These are phyloP conservation scores for Desoria tigrina DNA, from an alignment of 2,888 invertebrate genomes.

Conservation along the genomic window DNA sequence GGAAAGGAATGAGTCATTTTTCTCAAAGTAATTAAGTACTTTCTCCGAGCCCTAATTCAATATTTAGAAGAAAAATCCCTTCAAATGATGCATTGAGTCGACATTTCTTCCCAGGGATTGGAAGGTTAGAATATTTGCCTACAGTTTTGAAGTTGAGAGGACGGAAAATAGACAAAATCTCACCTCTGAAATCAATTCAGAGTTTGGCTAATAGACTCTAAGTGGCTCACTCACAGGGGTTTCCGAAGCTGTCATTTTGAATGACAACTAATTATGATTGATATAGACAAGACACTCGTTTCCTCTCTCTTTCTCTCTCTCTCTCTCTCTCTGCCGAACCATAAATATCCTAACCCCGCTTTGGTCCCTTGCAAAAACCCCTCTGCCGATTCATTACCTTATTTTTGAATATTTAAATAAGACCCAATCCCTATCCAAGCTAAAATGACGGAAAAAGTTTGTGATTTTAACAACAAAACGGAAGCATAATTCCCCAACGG, in stretches of 20 bases:
- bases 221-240: constrained; percentile 6
- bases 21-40: too few relatives aligned
- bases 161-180: neutral
- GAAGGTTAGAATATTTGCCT: neutral
- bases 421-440: too few relatives aligned
- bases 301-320: constrained; percentile 19
- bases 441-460: too few relatives aligned
- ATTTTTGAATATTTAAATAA: too few relatives aligned
- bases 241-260: constrained; percentile 43
- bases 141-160: neutral
- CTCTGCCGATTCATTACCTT: too few relatives aligned
- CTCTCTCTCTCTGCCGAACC: too few relatives aligned
- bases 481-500: too few relatives aligned
- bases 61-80: too few relatives aligned
- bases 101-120: neutral
- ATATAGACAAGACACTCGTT: constrained; percentile 50
- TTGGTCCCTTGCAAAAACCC: constrained; percentile 9
- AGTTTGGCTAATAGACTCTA: constrained; percentile 1
- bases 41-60: too few relatives aligned
- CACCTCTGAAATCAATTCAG: constrained; percentile 3
- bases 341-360: constrained; percentile 11
- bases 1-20: too few relatives aligned
- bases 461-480: too few relatives aligned
- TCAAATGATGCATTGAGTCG: too few relatives aligned
- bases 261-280: constrained; percentile 54